A percentile compares a stretch with the other conserved stretches of the same genome.
These are phyloP conservation scores for Oceanodroma tethys DNA, from an alignment of 2,113 vertebrate genomes.

Conservation along the genomic window DNA sequence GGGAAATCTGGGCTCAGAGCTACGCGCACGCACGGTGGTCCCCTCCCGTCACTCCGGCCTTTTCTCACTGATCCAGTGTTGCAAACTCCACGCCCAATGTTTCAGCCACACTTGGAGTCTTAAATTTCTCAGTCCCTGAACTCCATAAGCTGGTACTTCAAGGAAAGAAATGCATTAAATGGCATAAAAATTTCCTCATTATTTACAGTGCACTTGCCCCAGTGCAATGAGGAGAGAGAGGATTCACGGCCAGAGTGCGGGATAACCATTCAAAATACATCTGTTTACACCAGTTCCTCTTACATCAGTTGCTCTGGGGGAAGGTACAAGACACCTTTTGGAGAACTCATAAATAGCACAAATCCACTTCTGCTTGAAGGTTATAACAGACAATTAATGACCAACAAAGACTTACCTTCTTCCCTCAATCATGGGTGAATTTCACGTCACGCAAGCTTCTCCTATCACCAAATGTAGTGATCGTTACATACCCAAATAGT, in stretches of 20 bases:
- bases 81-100: background rate
- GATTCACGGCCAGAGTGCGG: rapidly evolving
- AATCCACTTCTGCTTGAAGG: background rate
- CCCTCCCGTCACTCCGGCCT: background rate
- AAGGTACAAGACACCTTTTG: background rate
- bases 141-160: background rate
- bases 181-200: background rate
- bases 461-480: rapidly evolving
- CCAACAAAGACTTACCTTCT: background rate
- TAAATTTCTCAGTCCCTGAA: background rate
- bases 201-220: rapidly evolving
- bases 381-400: rapidly evolving
- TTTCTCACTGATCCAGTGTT: background rate
- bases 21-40: background rate
- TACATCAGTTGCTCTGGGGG: background rate
- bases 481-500: background rate
- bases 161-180: background rate
- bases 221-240: background rate
- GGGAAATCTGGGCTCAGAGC: background rate
- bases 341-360: background rate
- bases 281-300: background rate
- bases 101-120: background rate
- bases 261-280: background rate
- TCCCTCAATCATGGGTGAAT: rapidly evolving
- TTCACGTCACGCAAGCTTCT: background rate